Percentiles rank a stretch among this genome's conserved stretches.
Evolutionary conservation across 2,888 invertebrate genomes (phyloP).

Genomic region (Drosophila putrida): DNA sequence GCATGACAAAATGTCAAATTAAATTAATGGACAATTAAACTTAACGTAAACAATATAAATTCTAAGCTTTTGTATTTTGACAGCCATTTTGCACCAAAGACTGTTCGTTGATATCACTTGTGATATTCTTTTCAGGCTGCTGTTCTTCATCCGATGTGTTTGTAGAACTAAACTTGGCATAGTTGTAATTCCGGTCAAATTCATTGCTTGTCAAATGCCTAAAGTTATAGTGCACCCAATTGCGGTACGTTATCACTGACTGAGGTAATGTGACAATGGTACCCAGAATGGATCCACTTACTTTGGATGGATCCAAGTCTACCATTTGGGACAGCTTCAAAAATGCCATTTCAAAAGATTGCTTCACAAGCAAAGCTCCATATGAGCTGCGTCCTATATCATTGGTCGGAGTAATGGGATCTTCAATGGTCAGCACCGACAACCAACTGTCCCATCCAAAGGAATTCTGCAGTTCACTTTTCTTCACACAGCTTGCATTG

Average conservation of each 20-base stretch:
- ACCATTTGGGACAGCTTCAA: slow-evolving; percentile 61
- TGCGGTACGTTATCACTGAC: slow-evolving; percentile 51
- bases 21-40: background rate
- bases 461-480: slow-evolving; percentile 33
- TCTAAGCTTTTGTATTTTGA: slow-evolving; percentile 11
- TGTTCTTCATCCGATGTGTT: slow-evolving; percentile 7
- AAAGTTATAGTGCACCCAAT: slow-evolving; percentile 63
- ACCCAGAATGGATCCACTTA: slow-evolving; percentile 53
- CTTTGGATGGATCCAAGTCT: slow-evolving; percentile 51
- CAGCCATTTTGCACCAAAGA: slow-evolving; percentile 8
- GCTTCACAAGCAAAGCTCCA: slow-evolving; percentile 53
- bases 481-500: slow-evolving; percentile 44
- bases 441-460: slow-evolving; percentile 43
- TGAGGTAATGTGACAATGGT: slow-evolving; percentile 51
- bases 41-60: slow-evolving; percentile 17
- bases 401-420: slow-evolving; percentile 68
- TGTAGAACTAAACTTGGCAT: slow-evolving; percentile 2
- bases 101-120: slow-evolving; percentile 7
- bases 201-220: slow-evolving; percentile 32
- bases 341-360: slow-evolving; percentile 54
- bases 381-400: slow-evolving; percentile 71
- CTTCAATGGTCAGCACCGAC: slow-evolving; percentile 68
- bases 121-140: background rate
- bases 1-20: slow-evolving; percentile 8
- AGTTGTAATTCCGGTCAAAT: slow-evolving; percentile 4